Evolutionary conservation across 2,113 vertebrate genomes (phyloP).

Genomic region (Microtus montanus): DNA sequence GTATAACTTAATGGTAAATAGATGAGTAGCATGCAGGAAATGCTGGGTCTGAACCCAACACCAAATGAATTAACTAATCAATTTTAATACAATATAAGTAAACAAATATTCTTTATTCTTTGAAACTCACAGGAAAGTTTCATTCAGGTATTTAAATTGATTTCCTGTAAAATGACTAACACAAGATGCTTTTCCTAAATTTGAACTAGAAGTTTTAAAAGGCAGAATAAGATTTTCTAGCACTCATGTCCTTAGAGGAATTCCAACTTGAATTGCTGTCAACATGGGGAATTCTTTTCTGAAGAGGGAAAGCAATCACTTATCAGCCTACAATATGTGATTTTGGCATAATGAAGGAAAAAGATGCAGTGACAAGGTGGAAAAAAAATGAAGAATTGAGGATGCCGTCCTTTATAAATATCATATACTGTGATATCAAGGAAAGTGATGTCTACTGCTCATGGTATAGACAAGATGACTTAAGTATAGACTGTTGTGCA

Average conservation of each 20-base stretch:
- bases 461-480: rapidly evolving
- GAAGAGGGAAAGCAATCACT: not conserved
- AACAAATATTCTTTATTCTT: not conserved
- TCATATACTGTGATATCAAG: not conserved
- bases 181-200: not conserved
- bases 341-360: not conserved
- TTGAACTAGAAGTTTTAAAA: not conserved
- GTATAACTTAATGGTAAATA: not conserved
- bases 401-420: rapidly evolving
- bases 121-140: not conserved
- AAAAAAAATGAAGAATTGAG: too few relatives aligned
- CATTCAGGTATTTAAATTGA: not conserved
- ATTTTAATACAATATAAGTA: not conserved
- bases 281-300: not conserved
- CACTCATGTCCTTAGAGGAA: not conserved
- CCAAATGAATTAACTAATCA: not conserved
- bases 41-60: rapidly evolving
- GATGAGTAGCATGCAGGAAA: not conserved
- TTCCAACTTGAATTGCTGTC: not conserved
- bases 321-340: not conserved
- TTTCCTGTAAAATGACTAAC: rapidly evolving
- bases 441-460: too few relatives aligned
- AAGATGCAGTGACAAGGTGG: not conserved
- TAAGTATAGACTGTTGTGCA: not conserved
- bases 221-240: not conserved